Base-by-base conservation (phyloP, 2,888 invertebrate genomes). In the Andrena chrysosceles region DNA sequence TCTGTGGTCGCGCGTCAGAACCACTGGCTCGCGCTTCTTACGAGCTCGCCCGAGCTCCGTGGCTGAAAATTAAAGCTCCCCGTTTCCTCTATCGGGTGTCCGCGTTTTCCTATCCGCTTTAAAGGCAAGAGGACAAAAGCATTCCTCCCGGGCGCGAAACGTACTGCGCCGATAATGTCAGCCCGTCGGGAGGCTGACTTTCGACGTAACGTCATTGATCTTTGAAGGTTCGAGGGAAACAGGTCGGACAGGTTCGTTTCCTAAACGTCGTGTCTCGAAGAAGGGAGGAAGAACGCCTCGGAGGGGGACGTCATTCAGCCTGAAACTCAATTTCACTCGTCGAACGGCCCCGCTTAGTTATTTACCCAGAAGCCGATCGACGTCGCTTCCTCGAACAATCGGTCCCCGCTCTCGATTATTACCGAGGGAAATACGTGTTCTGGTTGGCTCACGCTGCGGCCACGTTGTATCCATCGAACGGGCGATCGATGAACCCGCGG, bases 221-320 rank as follows among this genome's bases (percentile, higher is more conserved):
- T n/a, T n/a, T 26, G 48, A 2, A 48, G 74, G 62, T 69, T 62
- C 26, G 16, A 59, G 26, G 60, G 42, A 31, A 75, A 67, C 33
- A 35, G 49, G 56, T 69, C 35, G 60, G 83, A 83, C 83, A 82
- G 83, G 49, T 82, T 82, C 83, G 83, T 83, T 83, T 83, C 83
- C 82, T 77, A 83, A 83, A 83, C 62, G 82, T 83, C 77, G 60
- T 8, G 3, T 49, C 26, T 49, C 13, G 29, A 23, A 23, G 54
- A 66, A 56, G 42, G 33, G 20, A 29, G 56, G 71, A 78, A 69
- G 56, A 74, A 75, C 26, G 13, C 10, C 56, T 5, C 31, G 81
- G 76, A 75, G 75, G 67, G 20, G 66, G 54, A 69, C 72, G 74
- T 56, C 54, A 10, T 4, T 52, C 54, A 13, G 33, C 49, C 73